Percentiles rank a stretch among this genome's conserved stretches.
Evolutionary conservation across 2,113 vertebrate genomes (phyloP).

Genomic region (Rhea pennata): DNA sequence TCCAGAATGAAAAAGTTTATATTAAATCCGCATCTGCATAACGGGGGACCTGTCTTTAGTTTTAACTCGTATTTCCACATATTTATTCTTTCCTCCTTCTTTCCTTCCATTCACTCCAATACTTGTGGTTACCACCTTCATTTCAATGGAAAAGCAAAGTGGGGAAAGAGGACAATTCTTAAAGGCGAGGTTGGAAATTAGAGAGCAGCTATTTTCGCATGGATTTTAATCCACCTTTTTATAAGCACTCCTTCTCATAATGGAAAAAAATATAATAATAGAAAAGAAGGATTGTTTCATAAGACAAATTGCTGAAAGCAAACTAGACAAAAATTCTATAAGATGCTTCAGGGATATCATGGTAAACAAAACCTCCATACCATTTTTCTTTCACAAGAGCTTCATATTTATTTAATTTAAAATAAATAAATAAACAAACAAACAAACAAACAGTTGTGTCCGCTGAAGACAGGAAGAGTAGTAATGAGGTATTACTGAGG

Average conservation of each 20-base stretch:
- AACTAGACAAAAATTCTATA: not conserved
- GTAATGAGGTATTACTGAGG: not conserved
- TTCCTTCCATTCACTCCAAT: not conserved
- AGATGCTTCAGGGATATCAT: not conserved
- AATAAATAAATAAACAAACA: no score
- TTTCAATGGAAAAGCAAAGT: not conserved
- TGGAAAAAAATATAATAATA: not conserved
- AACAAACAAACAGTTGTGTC: not conserved
- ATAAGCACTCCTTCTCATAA: not conserved
- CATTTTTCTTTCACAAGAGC: not conserved
- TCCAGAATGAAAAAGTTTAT: not conserved
- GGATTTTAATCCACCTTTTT: not conserved
- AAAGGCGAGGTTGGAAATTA: not conserved
- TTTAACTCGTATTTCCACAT: not conserved
- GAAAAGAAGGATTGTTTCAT: not conserved
- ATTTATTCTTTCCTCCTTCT: not conserved
- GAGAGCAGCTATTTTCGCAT: not conserved
- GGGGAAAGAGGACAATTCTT: not conserved
- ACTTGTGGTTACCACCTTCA: not conserved
- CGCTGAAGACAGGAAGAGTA: not conserved
- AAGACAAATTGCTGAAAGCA: not conserved
- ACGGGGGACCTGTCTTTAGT: not conserved
- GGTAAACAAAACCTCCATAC: not conserved
- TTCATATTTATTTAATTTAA: not conserved
- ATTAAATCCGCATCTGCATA: not conserved